These are phyloP conservation scores for Protaetia brevitarsis DNA, from an alignment of 1,140 invertebrate species.

Conservation along the genomic window DNA sequence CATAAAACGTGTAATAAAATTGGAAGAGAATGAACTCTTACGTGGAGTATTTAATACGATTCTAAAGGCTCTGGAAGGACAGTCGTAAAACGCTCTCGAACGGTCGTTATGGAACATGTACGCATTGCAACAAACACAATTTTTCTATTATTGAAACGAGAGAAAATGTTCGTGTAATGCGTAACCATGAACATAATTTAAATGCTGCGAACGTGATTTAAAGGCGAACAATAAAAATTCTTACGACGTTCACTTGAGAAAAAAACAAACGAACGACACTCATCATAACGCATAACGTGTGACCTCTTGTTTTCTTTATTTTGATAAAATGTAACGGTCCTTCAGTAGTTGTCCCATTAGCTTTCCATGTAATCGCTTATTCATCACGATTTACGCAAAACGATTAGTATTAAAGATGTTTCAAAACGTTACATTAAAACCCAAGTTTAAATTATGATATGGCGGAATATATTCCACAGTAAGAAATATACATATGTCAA, in stretches of 20 bases:
- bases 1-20: slow-evolving; percentile 2
- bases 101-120: neutral
- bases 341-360: neutral
- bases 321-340: neutral
- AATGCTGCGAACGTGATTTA: neutral
- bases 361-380: neutral
- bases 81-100: neutral
- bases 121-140: neutral
- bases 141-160: neutral
- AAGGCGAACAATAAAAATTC: neutral
- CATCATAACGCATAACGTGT: neutral
- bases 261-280: neutral
- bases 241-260: neutral
- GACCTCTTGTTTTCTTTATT: neutral
- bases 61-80: neutral
- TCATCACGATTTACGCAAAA: neutral
- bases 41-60: neutral
- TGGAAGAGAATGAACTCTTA: neutral
- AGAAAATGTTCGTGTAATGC: too few species aligned
- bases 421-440: neutral
- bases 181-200: neutral
- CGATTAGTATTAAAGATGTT: neutral
- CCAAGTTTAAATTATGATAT: neutral
- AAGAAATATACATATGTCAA: too few species aligned
- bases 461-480: too few species aligned